phyloP scores from a whole-genome alignment of 2,888 invertebrate genomes.

The Frankliniella fusca region DNA sequence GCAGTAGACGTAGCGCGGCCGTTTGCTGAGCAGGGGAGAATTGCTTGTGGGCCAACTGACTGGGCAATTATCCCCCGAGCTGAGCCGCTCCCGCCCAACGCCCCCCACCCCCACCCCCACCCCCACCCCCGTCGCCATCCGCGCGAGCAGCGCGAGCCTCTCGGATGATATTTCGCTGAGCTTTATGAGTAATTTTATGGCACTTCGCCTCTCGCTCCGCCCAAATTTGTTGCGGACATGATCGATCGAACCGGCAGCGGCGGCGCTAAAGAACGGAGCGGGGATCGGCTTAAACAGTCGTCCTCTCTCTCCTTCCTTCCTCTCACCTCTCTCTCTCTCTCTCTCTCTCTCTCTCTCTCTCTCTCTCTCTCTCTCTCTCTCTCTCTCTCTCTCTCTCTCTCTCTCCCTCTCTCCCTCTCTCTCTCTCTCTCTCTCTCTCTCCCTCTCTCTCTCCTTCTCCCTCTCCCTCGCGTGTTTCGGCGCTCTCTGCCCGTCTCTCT shows the following conservation, averaged over 20 bases:
- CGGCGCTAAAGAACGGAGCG: no score
- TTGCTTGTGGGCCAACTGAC: no score
- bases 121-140: not conserved
- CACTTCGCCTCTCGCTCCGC: not conserved
- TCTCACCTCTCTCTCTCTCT: not conserved
- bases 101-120: not conserved
- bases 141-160: not conserved
- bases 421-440: no score
- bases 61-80: no score
- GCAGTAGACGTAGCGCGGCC: no score
- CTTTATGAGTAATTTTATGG: slow-evolving; percentile 17
- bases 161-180: not conserved
- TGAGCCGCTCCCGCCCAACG: not conserved
- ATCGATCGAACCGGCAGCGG: not conserved
- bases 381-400: not conserved
- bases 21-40: no score
- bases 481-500: no score
- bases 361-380: not conserved
- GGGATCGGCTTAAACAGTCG: no score
- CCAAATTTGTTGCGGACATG: slow-evolving; percentile 17
- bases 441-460: not conserved
- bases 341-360: not conserved
- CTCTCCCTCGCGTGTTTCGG: no score
- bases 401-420: no score
- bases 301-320: no score